Base-by-base conservation (phyloP, 2,113 vertebrate species). In the Pelecanus crispus region DNA sequence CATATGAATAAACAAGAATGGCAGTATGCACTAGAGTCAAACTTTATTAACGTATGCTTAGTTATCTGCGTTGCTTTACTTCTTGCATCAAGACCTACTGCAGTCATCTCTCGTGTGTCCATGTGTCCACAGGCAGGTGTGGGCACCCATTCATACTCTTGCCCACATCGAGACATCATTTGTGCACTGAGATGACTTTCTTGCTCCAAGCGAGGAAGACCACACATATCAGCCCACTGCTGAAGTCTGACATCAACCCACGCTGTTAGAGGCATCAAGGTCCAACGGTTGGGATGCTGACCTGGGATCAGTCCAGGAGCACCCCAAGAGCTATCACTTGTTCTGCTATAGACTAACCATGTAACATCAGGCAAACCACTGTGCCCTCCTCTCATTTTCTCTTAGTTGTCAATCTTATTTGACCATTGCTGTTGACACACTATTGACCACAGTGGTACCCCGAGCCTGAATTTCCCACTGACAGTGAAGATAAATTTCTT, bases 1-100 rank as follows among this genome's bases (percentile, higher is more conserved):
- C 78, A 89, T 80, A 91, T 36, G 84, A 92, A 89, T 88, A 91
- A 96, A 96, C 66, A 91, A 44, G 75, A 83, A 47, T 20, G 45
- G 86, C 36, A 62, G 50, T 49, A 4, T 32, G 74, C 67, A 58
- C 73, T 10, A 7, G 56, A 89, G 56, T 29, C 83, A 73, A 81
- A 38, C 67, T 84, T 77, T 17, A 9, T 42, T 25, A 72, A 71
- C 2, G 7, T 52, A 29, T 29, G 40, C 62, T 40, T 55, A 29
- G 62, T 32, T 65, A 66, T 73, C 58, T 62, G 53, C 5, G 31
- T 2, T 61, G 52, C 44, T 85, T 80, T 29, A 32, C 52, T 91
- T 81, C 56, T 52, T 6, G 0, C 8, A 13, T 17, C 49, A 80
- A 47, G 47, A 52, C 45, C 88, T 75, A 36, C 68, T 84, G 81